Evolutionary conservation across 2,797 vertebrate genomes (phyloP), one percentile per base, ranked within the genome.

Genomic region (Nothura maculosa): DNA sequence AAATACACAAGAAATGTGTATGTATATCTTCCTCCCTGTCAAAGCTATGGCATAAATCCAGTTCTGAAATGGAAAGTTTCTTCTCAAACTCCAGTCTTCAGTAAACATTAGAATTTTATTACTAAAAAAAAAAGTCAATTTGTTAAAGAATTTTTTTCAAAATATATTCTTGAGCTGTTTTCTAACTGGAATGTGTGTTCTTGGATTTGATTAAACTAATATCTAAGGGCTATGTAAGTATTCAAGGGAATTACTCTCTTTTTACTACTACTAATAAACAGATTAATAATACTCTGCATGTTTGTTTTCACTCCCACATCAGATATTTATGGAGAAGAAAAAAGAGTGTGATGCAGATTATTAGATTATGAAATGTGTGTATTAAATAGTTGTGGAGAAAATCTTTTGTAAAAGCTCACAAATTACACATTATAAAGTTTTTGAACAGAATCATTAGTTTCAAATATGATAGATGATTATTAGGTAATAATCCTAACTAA

Each of bases 11-110:
- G 54, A 85, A 90, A 84, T 42, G 22, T 18, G 25, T 10, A 12
- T 0, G 0, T 55, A 28, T 77, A 34, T 76, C 6, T 28, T 62
- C 15, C 3, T 85, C 32, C n/a, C 84, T 43, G 18, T 32, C 30
- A 79, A 90, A 54, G 30, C 36, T 73, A 7, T 77, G 52, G 60
- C 58, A 18, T 1, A 52, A 78, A 70, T 91, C 69, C 19, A 55
- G 34, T 77, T 87, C 28, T 85, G 20, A 64, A 92, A 77, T n/a
- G n/a, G 20, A 0, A 0, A 48, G 5, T 85, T 89, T 89, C 4
- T 70, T 82, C 60, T 96, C 18, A 78, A 96, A 68, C 42, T 83
- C 21, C 18, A 66, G 43, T 75, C 61, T 94, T 93, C 36, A 74
- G 27, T 64, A 64, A 79, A 40, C 22, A 13, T 12, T 69, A 22